Evolutionary conservation across 2,113 vertebrate genomes (phyloP).

Genomic region (Podarcis cretensis): DNA sequence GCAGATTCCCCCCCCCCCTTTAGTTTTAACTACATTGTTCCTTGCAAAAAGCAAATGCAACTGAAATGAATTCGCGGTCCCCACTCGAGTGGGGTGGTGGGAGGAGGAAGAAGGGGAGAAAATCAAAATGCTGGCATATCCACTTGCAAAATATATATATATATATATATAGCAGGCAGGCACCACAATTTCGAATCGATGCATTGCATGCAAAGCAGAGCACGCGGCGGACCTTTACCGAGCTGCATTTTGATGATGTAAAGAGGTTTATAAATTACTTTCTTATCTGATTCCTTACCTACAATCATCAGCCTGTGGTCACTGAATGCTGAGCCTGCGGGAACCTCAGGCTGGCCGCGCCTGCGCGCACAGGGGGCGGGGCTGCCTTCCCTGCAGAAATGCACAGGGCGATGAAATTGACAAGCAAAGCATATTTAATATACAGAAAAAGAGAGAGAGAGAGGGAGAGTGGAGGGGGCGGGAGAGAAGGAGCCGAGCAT

Average conservation of each 20-base stretch:
- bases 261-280: slow-evolving; percentile 42
- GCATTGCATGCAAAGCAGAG: slow-evolving; percentile 7
- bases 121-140: slow-evolving; percentile 14
- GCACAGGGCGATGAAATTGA: background rate
- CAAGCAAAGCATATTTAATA: background rate
- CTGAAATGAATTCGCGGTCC: background rate
- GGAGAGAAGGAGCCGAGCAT: background rate
- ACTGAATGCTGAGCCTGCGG: slow-evolving; percentile 40
- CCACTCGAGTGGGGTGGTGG: background rate
- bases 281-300: slow-evolving; percentile 61
- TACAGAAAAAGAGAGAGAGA: background rate
- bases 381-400: slow-evolving; percentile 45
- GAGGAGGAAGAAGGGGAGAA: background rate
- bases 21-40: background rate
- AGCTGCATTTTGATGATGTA: slow-evolving; percentile 18
- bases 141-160: no score
- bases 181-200: slow-evolving; percentile 7
- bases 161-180: background rate
- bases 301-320: slow-evolving; percentile 47
- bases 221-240: background rate
- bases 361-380: slow-evolving; percentile 59
- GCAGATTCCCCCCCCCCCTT: no score
- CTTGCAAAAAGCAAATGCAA: background rate
- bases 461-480: background rate
- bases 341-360: slow-evolving; percentile 43